Conservation (phyloP, 2,797 vertebrate species). For the Neosalanx taihuensis region DNA sequence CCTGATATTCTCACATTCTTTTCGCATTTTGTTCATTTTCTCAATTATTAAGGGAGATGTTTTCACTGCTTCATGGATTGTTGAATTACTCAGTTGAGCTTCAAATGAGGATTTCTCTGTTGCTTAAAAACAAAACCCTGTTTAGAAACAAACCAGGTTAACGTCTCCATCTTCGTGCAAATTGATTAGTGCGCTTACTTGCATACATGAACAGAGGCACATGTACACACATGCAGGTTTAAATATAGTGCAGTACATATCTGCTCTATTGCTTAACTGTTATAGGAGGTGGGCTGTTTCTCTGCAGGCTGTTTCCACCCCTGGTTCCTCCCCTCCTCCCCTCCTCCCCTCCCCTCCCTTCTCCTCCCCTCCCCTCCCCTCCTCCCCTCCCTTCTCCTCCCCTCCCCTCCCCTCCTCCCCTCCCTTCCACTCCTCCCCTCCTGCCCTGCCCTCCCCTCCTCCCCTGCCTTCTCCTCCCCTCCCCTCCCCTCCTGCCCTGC, state of each 20-base stretch:
- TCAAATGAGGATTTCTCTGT: not conserved
- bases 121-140: conserved; percentile 9
- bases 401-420: conserved; percentile 27
- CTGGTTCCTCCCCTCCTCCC: not conserved
- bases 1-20: too few relatives aligned
- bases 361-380: conserved; percentile 31
- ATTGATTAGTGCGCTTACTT: not conserved
- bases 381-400: conserved; percentile 43
- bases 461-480: conserved; percentile 35
- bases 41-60: too few relatives aligned
- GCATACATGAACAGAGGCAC: not conserved
- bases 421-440: conserved; percentile 40
- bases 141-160: not conserved
- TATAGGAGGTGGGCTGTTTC: conserved; percentile 59
- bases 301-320: conserved; percentile 51
- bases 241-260: conserved; percentile 42
- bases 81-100: not conserved
- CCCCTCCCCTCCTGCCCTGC: conserved; percentile 37
- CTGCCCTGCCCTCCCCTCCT: conserved; percentile 26
- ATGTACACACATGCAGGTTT: conserved; percentile 17
- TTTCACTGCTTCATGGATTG: too few relatives aligned
- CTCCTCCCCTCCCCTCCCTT: conserved; percentile 16
- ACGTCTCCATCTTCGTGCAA: not conserved
- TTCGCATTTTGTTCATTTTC: too few relatives aligned
- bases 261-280: conserved; percentile 60